Evolutionary conservation across 2,888 invertebrate genomes (phyloP), one percentile per base, ranked within the genome.

Genomic region (Malacosoma neustria): DNA sequence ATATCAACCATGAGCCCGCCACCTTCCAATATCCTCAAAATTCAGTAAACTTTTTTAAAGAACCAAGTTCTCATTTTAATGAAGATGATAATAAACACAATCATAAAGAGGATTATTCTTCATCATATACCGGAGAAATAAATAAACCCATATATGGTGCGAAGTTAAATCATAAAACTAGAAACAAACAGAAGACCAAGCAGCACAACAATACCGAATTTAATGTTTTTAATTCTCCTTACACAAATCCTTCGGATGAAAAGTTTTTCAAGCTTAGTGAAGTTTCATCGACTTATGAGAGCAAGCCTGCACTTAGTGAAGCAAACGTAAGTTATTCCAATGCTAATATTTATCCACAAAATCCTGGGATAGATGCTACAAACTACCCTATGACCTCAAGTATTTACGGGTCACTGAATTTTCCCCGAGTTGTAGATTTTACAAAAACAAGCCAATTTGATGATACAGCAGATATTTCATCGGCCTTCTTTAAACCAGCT

Each of bases 391-490:
- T 44, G 12, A 57, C 56, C 40, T 40, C 51, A 12, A 22, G 9
- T 9, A 22, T 22, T 22, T 22, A 22, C 5, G 22, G 7, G 22
- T 22, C 51, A 29, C 40, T 70, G 4, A 73, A 76, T 43, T 81
- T 72, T 55, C 75, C 67, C 7, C 73, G 69, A 60, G 70, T 80
- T 1, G 59, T 81, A 3, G 84, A 84, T 54, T 85, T 80, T 43
- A 80, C 80, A 1, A 75, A 75, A 41, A 45, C 63, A 9, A 72
- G 70, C 34, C 67, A 66, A 35, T 64, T 22, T 22, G 22, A 22
- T 2, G 22, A 22, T 22, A 22, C 9, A 22, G 22, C 22, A 7
- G 5, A 5, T 3, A 5, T 9, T 22, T 22, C 22, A 22, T 7
- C 9, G 22, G 22, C 5, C 9, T n/a, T n/a, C n/a, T n/a, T n/a